Conservation (phyloP, 2,113 vertebrate genomes). For the Rostratula benghalensis region DNA sequence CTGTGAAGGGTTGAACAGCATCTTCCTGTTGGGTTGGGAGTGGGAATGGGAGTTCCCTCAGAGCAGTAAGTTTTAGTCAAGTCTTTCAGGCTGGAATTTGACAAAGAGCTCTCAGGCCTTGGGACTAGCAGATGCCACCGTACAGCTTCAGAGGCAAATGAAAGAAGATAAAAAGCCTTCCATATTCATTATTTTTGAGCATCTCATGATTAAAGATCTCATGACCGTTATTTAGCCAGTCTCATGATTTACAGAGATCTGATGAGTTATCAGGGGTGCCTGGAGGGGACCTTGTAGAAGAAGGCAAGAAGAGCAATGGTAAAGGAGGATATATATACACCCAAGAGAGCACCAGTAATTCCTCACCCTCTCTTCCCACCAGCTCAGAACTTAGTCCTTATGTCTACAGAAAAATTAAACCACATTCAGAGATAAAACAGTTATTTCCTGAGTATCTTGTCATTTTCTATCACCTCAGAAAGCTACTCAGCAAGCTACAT, state of each 20-base stretch:
- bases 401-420: not conserved
- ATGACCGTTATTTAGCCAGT: not conserved
- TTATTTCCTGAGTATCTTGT: not conserved
- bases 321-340: not conserved
- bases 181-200: not conserved
- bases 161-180: not conserved
- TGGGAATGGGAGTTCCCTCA: not conserved
- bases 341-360: not conserved
- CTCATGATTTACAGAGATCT: not conserved
- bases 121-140: not conserved
- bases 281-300: not conserved
- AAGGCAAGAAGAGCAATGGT: not conserved
- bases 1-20: not conserved
- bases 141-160: not conserved
- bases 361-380: not conserved
- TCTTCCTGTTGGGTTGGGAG: not conserved
- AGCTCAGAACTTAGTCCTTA: not conserved
- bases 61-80: rapidly evolving
- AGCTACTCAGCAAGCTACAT: not conserved
- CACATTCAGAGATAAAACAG: not conserved
- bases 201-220: not conserved
- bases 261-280: not conserved
- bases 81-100: not conserved
- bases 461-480: not conserved
- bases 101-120: not conserved